Conservation (phyloP, 1,140 invertebrate species). For the Nebria ingens region DNA sequence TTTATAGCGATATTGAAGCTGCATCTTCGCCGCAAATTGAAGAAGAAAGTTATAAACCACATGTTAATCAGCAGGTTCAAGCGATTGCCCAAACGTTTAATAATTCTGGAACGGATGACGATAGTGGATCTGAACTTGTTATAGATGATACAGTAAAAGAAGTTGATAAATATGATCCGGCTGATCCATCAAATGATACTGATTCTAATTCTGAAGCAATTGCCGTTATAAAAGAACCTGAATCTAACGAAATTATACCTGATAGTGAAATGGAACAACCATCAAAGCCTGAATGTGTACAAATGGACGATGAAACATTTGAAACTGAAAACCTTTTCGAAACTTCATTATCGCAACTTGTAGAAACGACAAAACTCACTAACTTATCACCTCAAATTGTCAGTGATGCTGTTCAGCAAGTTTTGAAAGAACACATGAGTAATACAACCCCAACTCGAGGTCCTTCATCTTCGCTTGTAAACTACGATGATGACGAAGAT, state of each 20-base stretch:
- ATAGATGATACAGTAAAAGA: conserved; percentile 49
- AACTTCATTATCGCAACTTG: conserved; percentile 16
- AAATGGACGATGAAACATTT: neutral
- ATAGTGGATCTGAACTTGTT: conserved; percentile 51
- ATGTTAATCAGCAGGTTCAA: conserved; percentile 21
- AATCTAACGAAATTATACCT: too few relatives aligned
- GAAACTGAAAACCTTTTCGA: conserved; percentile 3
- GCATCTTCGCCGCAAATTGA: neutral
- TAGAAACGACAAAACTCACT: conserved; percentile 14
- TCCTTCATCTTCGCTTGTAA: neutral
- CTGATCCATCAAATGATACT: conserved; percentile 47
- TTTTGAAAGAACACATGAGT: conserved; percentile 14
- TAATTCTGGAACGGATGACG: conserved; percentile 23
- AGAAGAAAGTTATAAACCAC: conserved; percentile 14
- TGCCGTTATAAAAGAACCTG: too few relatives aligned
- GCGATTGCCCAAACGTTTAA: conserved; percentile 26
- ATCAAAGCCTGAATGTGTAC: too few relatives aligned
- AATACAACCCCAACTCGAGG: neutral
- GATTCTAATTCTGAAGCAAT: conserved; percentile 25
- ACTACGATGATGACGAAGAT: conserved; percentile 40
- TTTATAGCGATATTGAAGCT: conserved; percentile 46
- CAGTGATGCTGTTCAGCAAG: conserved; percentile 18
- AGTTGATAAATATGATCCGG: conserved; percentile 47
- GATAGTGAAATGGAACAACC: too few relatives aligned
- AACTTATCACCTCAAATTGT: conserved; percentile 12